These are phyloP conservation scores for Eulemur macaco DNA, from an alignment of 2,113 vertebrate species.

Conservation along the genomic window DNA sequence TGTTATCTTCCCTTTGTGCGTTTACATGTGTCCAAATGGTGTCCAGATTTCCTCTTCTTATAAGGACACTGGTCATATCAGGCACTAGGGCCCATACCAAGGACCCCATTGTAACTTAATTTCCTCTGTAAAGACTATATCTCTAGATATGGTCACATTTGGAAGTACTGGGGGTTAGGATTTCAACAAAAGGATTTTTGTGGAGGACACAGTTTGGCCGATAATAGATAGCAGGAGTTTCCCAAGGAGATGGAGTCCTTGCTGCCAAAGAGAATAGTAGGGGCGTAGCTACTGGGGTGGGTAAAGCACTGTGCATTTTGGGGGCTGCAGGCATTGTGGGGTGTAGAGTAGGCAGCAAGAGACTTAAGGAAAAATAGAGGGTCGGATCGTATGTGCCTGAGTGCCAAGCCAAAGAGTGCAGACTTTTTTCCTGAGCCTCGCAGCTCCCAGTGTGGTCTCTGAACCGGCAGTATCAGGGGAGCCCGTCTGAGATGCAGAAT, in stretches of 20 bases:
- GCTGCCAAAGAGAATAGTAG: background rate
- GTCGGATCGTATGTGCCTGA: background rate
- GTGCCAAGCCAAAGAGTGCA: background rate
- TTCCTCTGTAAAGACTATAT: background rate
- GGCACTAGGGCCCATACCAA: background rate
- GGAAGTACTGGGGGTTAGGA: background rate
- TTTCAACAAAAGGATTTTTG: background rate
- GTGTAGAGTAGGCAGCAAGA: background rate
- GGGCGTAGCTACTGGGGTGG: background rate
- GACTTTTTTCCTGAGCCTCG: background rate
- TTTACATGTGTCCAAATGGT: fast-evolving
- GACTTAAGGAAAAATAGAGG: background rate
- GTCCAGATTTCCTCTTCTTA: background rate
- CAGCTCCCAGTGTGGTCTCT: background rate
- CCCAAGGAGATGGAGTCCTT: background rate
- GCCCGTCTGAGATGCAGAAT: background rate
- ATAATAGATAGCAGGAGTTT: background rate
- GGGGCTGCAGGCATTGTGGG: background rate
- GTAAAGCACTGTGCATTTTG: background rate
- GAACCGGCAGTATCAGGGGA: background rate
- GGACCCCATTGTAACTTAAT: background rate
- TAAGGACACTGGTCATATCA: background rate
- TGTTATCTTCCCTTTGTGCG: background rate
- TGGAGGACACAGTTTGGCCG: background rate
- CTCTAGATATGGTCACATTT: background rate